These are phyloP conservation scores for Druceiella hillmani DNA, from an alignment of 2,888 invertebrate genomes.

Conservation along the genomic window DNA sequence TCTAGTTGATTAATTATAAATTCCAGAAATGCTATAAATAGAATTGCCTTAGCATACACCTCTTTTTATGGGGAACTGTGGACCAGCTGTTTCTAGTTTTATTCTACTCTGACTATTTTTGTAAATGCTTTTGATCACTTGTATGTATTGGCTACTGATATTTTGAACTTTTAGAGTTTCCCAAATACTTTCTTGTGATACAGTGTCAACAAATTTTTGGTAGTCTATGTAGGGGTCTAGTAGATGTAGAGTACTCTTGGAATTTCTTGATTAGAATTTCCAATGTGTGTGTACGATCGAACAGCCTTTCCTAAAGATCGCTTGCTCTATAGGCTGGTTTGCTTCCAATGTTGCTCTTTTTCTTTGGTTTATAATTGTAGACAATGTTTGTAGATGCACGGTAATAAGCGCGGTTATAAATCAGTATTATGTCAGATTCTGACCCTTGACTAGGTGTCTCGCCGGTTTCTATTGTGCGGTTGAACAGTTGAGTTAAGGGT, in stretches of 20 bases:
- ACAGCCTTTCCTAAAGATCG: slow-evolving; percentile 5
- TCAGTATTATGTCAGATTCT: slow-evolving; percentile 5
- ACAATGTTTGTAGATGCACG: too few relatives aligned
- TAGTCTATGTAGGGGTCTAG: slow-evolving; percentile 1
- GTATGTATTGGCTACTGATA: not conserved
- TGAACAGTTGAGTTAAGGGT: slow-evolving; percentile 3
- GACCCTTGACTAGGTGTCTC: slow-evolving; percentile 9
- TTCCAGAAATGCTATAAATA: slow-evolving; percentile 6
- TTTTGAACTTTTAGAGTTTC: not conserved
- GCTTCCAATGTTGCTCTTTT: too few relatives aligned
- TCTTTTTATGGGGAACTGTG: not conserved
- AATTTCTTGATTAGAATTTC: slow-evolving; percentile 10
- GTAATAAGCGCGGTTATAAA: too few relatives aligned
- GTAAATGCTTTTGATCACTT: too few relatives aligned
- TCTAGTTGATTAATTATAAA: slow-evolving; percentile 3
- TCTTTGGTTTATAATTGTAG: too few relatives aligned
- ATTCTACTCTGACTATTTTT: too few relatives aligned
- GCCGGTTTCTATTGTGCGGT: slow-evolving; percentile 3
- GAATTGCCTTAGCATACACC: slow-evolving; percentile 1
- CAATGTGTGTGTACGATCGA: not conserved
- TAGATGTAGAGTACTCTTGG: too few relatives aligned
- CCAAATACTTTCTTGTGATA: not conserved
- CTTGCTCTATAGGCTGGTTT: slow-evolving; percentile 13
- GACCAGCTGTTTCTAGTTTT: not conserved
- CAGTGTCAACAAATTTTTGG: not conserved